Percentiles rank a stretch among this genome's conserved stretches.
Conservation (phyloP, 2,797 vertebrate genomes). For the Adrianichthys oophorus region DNA sequence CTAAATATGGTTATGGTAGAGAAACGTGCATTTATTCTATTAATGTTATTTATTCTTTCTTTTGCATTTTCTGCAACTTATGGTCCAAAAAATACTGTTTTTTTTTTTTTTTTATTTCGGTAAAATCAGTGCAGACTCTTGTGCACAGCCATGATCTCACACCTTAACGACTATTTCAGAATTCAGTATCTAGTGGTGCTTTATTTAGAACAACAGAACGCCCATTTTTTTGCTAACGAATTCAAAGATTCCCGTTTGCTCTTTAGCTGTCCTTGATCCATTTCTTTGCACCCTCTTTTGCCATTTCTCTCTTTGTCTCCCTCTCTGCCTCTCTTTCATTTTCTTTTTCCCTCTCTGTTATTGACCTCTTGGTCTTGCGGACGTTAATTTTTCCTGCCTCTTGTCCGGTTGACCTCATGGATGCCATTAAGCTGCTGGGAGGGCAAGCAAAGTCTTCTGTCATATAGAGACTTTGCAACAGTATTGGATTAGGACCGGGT, state of each 20-base stretch:
- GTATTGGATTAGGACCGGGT: slow-evolving; percentile 83
- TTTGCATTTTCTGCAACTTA: too few relatives aligned
- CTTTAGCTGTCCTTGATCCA: slow-evolving; percentile 25
- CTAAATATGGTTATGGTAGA: too few relatives aligned
- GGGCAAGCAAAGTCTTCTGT: slow-evolving; percentile 77
- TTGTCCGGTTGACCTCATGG: slow-evolving; percentile 81
- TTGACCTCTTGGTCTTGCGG: slow-evolving; percentile 74
- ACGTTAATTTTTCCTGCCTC: slow-evolving; percentile 77
- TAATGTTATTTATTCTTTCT: too few relatives aligned
- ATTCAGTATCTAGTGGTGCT: slow-evolving; percentile 54
- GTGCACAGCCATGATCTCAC: slow-evolving; percentile 5
- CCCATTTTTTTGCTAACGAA: slow-evolving; percentile 40
- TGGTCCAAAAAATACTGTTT: too few relatives aligned
- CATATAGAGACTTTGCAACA: slow-evolving; percentile 77
- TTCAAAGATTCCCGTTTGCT: slow-evolving; percentile 26
- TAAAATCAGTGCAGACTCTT: slow-evolving; percentile 1
- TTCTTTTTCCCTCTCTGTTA: slow-evolving; percentile 48
- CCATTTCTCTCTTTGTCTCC: slow-evolving; percentile 19
- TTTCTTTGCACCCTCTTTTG: slow-evolving; percentile 31
- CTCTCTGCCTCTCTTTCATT: slow-evolving; percentile 18
- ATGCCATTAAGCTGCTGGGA: slow-evolving; percentile 78
- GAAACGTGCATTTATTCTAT: too few relatives aligned
- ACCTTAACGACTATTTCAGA: slow-evolving; percentile 40
- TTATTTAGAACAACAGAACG: slow-evolving; percentile 25
- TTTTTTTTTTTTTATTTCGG: background rate